Evolutionary conservation across 2,797 vertebrate genomes (phyloP).

Genomic region (Etheostoma perlongum): DNA sequence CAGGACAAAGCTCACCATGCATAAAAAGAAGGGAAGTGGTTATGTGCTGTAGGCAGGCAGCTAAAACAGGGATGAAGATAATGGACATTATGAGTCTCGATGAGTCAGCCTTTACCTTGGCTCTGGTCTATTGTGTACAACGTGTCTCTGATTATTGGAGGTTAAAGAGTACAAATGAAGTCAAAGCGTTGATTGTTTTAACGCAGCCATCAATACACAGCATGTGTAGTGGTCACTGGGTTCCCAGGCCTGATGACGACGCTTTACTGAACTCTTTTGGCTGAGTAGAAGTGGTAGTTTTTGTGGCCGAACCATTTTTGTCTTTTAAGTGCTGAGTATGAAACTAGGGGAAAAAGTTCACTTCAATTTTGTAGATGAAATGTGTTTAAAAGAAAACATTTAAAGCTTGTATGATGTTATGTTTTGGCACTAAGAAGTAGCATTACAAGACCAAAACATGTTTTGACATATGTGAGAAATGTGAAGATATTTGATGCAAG

Average conservation of each 20-base stretch:
- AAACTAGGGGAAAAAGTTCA: background rate
- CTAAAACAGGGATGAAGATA: background rate
- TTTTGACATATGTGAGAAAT: background rate
- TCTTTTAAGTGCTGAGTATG: background rate
- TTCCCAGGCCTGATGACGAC: background rate
- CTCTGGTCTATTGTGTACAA: background rate
- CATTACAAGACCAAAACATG: background rate
- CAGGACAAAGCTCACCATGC: background rate
- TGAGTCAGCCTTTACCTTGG: slow-evolving; percentile 18
- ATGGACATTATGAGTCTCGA: background rate
- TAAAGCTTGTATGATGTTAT: background rate
- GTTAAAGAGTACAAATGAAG: background rate
- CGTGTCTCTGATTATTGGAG: background rate
- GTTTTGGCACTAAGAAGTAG: background rate
- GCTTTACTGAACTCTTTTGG: background rate
- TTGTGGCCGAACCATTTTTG: background rate
- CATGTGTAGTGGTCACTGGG: no score
- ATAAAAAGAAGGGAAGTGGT: background rate
- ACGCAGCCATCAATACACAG: background rate
- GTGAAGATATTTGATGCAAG: background rate
- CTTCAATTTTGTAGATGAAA: background rate
- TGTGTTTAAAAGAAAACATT: background rate
- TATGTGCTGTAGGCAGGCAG: background rate
- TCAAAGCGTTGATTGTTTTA: background rate
- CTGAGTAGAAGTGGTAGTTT: background rate